These are phyloP conservation scores for Plectropomus leopardus DNA, from an alignment of 2,113 vertebrate species.

Conservation along the genomic window DNA sequence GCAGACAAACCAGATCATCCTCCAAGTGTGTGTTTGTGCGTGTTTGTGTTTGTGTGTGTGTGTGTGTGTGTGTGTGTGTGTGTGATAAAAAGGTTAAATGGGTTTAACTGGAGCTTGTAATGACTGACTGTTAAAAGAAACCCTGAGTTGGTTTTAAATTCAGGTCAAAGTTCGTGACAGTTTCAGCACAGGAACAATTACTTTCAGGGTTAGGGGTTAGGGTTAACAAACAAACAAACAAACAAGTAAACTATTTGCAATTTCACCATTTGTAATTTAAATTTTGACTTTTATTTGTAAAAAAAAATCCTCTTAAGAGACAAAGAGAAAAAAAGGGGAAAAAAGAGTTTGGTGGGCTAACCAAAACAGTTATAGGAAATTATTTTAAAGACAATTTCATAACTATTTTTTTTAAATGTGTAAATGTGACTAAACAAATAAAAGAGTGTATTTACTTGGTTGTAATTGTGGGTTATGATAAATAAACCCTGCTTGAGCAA, in stretches of 20 bases:
- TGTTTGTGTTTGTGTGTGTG: too few species aligned
- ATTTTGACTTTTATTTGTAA: not conserved
- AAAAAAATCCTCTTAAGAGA: not conserved
- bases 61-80: too few species aligned
- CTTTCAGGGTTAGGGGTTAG: too few species aligned
- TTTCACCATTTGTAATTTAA: not conserved
- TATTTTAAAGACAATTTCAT: not conserved
- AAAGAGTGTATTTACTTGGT: not conserved
- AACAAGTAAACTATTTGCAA: not conserved
- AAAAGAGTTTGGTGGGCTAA: not conserved
- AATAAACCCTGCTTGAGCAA: not conserved
- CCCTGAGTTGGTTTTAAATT: slow-evolving; percentile 2
- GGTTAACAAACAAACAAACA: too few species aligned
- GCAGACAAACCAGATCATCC: slow-evolving; percentile 43
- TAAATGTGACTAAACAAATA: not conserved
- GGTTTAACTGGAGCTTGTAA: not conserved
- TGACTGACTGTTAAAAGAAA: not conserved
- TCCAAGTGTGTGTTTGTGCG: not conserved
- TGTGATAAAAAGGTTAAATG: not conserved
- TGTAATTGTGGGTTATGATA: not conserved
- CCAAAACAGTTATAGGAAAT: not conserved
- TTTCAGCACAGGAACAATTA: not conserved
- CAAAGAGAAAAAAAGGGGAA: not conserved
- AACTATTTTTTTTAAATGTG: too few species aligned
- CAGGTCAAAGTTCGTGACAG: not conserved